A percentile compares a stretch with the other conserved stretches of the same genome.
These are phyloP conservation scores for Marasmarcha lunaedactyla DNA, from an alignment of 2,888 invertebrate species.

Conservation along the genomic window DNA sequence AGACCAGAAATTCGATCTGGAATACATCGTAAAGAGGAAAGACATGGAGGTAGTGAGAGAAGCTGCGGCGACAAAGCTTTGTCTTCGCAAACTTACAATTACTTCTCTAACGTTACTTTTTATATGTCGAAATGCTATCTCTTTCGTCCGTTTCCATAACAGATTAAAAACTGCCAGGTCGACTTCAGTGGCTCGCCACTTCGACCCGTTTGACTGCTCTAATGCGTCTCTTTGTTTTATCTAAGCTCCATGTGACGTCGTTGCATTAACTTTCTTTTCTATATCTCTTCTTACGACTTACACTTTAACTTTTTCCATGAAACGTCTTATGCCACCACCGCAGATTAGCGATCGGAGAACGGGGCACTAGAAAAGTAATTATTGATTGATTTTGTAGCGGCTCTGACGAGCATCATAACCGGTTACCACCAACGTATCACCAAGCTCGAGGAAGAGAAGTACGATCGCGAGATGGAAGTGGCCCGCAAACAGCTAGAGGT, in stretches of 20 bases:
- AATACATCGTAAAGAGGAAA: conserved; percentile 97
- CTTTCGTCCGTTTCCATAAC: conserved; percentile 48
- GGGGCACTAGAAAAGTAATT: conserved; percentile 32
- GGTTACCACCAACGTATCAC: conserved; percentile 87
- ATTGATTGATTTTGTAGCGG: conserved; percentile 69
- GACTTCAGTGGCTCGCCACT: conserved; percentile 24
- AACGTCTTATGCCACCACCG: conserved; percentile 24
- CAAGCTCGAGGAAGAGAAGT: conserved; percentile 91
- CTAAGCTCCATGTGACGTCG: conserved; percentile 49
- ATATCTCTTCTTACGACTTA: conserved; percentile 38
- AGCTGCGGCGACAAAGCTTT: conserved; percentile 39
- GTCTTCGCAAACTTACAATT: conserved; percentile 56
- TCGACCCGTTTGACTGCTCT: conserved; percentile 36
- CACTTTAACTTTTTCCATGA: conserved; percentile 40
- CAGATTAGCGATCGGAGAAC: conserved; percentile 19
- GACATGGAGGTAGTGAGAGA: conserved; percentile 92
- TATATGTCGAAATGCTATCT: conserved; percentile 50
- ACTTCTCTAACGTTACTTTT: conserved; percentile 48
- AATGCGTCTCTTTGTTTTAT: conserved; percentile 40
- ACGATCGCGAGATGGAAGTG: conserved; percentile 98
- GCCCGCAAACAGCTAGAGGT: conserved; percentile 97
- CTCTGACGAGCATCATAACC: conserved; percentile 77
- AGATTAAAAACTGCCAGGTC: conserved; percentile 37
- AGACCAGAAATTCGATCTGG: conserved; percentile 97
- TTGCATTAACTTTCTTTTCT: conserved; percentile 35